A percentile compares a stretch with the other conserved stretches of the same genome.
Evolutionary conservation across 2,113 vertebrate species (phyloP).

Genomic region (Danionella cerebrum): DNA sequence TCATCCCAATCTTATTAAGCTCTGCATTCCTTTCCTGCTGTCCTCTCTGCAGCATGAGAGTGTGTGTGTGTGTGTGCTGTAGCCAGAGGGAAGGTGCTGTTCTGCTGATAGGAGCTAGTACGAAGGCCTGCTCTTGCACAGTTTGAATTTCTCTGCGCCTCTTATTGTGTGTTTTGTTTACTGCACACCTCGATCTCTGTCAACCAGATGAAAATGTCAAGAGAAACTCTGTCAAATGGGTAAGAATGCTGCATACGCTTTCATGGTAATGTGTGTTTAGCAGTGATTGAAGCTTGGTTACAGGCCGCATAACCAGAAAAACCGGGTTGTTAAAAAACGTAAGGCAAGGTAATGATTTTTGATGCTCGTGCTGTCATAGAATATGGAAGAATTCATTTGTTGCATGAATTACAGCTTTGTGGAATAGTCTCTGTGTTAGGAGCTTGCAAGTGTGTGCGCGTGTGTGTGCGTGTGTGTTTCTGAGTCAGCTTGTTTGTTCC

Average conservation of each 20-base stretch:
- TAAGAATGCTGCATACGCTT: not conserved
- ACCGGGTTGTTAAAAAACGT: not conserved
- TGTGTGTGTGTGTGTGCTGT: slow-evolving; percentile 1
- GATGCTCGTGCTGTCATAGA: not conserved
- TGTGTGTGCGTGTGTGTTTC: slow-evolving; percentile 11
- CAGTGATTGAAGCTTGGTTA: not conserved
- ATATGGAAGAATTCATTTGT: not conserved
- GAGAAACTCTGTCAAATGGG: slow-evolving; percentile 50
- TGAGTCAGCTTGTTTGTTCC: slow-evolving; percentile 14
- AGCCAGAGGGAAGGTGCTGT: slow-evolving; percentile 25
- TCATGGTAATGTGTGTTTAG: slow-evolving; percentile 2
- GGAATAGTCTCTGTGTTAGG: too few relatives aligned
- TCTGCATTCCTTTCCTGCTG: slow-evolving; percentile 38
- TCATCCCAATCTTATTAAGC: slow-evolving; percentile 69
- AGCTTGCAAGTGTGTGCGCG: not conserved
- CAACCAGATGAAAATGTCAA: slow-evolving; percentile 70
- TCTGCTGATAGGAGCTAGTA: slow-evolving; percentile 18
- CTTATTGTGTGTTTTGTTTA: slow-evolving; percentile 3
- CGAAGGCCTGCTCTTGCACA: not conserved
- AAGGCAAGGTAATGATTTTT: not conserved
- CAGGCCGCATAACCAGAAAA: slow-evolving; percentile 4
- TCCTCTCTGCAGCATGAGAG: not conserved
- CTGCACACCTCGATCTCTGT: slow-evolving; percentile 25
- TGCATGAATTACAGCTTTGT: not conserved
- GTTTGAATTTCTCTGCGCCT: slow-evolving; percentile 11